A percentile compares a stretch with the other conserved stretches of the same genome.
These are phyloP conservation scores for Coreoperca whiteheadi DNA, from an alignment of 2,113 vertebrate genomes.

Conservation along the genomic window DNA sequence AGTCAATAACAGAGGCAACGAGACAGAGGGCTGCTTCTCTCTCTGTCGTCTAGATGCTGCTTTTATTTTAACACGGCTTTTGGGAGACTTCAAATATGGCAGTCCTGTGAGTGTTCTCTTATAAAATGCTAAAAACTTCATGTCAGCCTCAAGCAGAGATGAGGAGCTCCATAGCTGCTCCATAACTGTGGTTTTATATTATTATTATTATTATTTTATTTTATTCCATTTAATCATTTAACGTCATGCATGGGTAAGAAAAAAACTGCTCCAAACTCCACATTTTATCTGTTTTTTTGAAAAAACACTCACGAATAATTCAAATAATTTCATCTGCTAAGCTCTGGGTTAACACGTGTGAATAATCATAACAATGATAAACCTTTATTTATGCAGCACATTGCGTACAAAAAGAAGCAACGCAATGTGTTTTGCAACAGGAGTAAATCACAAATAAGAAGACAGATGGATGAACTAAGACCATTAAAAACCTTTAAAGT, in stretches of 20 bases:
- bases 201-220: too few relatives aligned
- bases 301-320: too few relatives aligned
- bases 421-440: neutral
- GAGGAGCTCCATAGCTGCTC: neutral
- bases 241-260: too few relatives aligned
- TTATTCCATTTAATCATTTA: neutral
- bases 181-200: too few relatives aligned
- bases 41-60: neutral
- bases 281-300: too few relatives aligned
- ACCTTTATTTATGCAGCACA: neutral
- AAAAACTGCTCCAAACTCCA: too few relatives aligned
- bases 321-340: too few relatives aligned
- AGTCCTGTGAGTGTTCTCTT: neutral
- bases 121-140: neutral
- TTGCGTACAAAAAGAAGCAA: neutral
- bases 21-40: conserved; percentile 27
- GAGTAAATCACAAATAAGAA: neutral
- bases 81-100: neutral
- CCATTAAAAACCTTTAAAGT: neutral
- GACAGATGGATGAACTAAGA: neutral
- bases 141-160: neutral
- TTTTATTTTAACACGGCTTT: neutral
- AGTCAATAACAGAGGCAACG: conserved; percentile 2
- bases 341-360: neutral
- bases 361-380: neutral